Conservation (phyloP, 2,113 vertebrate species). For the Taxidea taxus region DNA sequence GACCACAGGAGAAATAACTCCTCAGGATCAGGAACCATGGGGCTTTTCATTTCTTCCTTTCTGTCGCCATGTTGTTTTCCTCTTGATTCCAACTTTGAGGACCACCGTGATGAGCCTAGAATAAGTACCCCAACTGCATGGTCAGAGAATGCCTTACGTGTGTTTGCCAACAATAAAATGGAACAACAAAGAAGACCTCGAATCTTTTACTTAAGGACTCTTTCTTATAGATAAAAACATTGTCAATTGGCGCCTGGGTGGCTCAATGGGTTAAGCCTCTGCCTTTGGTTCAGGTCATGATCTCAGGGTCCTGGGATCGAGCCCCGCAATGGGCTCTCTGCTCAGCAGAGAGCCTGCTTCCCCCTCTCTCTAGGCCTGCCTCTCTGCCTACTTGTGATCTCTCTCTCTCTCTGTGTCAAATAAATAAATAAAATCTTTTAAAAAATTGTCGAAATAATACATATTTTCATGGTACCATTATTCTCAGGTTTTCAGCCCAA, state of each 20-base stretch:
- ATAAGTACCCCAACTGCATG: neutral
- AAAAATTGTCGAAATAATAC: neutral
- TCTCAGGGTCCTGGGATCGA: too few species aligned
- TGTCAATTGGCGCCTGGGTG: neutral
- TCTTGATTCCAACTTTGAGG: neutral
- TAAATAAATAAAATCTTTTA: too few species aligned
- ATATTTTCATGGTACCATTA: neutral
- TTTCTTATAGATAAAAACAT: neutral
- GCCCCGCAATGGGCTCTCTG: too few species aligned
- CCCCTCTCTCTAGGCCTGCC: accelerated
- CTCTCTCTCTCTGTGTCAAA: too few species aligned
- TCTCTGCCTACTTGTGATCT: too few species aligned
- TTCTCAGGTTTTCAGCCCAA: neutral
- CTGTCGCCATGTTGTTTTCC: neutral
- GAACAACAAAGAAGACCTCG: neutral
- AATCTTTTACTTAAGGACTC: neutral
- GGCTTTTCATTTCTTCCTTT: neutral
- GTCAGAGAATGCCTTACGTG: too few species aligned
- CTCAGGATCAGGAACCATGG: accelerated
- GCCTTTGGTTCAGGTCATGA: too few species aligned
- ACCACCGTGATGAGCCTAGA: neutral
- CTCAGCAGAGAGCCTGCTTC: too few species aligned
- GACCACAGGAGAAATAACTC: neutral
- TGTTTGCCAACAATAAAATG: neutral
- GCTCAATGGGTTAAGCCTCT: too few species aligned